phyloP scores from a whole-genome alignment of 2,113 vertebrate genomes.

The Panthera leo region DNA sequence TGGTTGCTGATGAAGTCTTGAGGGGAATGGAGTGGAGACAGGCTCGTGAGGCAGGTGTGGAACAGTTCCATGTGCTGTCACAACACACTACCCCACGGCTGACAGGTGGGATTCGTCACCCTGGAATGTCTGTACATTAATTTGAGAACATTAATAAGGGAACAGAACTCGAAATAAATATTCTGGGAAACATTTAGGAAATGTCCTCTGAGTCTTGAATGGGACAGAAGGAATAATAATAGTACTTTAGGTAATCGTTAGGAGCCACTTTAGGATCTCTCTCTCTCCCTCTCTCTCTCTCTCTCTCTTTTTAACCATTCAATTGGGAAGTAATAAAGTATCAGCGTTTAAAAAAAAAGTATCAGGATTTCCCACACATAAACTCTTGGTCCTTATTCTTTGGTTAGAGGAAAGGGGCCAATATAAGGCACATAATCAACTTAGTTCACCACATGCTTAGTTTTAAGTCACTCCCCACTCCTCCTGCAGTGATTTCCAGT shows the following conservation, averaged over 20 bases:
- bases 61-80: background rate
- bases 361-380: background rate
- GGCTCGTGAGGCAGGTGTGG: background rate
- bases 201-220: background rate
- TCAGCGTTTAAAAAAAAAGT: background rate
- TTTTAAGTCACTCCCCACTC: background rate
- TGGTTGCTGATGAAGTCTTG: background rate
- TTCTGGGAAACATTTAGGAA: constrained; percentile 52
- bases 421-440: constrained; percentile 32
- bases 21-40: background rate
- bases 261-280: constrained; percentile 34
- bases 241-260: background rate
- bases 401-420: background rate
- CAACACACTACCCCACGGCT: background rate
- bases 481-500: background rate
- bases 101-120: background rate
- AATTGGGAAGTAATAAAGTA: constrained; percentile 28
- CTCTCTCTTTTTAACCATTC: background rate
- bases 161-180: constrained; percentile 39
- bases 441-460: background rate
- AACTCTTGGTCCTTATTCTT: constrained; percentile 6
- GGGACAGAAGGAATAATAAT: background rate
- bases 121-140: background rate
- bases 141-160: background rate
- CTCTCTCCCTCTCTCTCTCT: rapidly evolving